Evolutionary conservation across 2,888 invertebrate genomes (phyloP), one percentile per base, ranked within the genome.

Genomic region (Melangyna quadrimaculata): DNA sequence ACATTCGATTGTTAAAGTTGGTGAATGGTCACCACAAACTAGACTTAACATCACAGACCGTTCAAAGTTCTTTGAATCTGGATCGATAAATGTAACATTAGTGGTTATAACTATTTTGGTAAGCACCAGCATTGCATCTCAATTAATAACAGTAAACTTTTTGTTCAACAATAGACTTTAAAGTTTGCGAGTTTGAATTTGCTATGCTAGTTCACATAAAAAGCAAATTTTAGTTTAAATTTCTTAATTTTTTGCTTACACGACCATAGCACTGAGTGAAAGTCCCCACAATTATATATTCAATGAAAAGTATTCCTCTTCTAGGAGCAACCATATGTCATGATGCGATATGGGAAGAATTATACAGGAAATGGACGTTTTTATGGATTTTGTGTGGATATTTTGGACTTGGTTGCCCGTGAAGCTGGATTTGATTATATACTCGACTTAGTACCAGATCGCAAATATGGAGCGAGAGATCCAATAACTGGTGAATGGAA

Each of bases 311-410:
- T 43, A 45, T 45, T 6, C 43, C 8, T 57, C 17, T 12, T 14
- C 24, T 67, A 96, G 95, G 95, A 95, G 92, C 94, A 93, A 45
- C 95, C 96, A 0, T 96, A 95, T 91, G 95, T 96, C 87, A 95
- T 95, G 95, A 94, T 95, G 94, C 94, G 94, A 89, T 93, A 93
- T 87, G 94, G 93, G 83, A 95, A 94, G 91, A 95, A 95, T 90
- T 94, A 94, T 91, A 95, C 95, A 12, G 95, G 95, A 57, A 96
- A 96, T 90, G 94, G 94, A 87, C 93, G 95, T 78, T 96, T 95
- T 92, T 96, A 95, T 91, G 96, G 96, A 69, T 96, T 96, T 92
- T 96, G 96, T 92, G 95, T 96, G 87, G 96, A 96, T 91, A 93
- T 96, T 57, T 93, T 96, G 88, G 94, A 95, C 89, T 93, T 93